Evolutionary conservation across 2,113 vertebrate genomes (phyloP).

Genomic region (Lophochroa leadbeateri): DNA sequence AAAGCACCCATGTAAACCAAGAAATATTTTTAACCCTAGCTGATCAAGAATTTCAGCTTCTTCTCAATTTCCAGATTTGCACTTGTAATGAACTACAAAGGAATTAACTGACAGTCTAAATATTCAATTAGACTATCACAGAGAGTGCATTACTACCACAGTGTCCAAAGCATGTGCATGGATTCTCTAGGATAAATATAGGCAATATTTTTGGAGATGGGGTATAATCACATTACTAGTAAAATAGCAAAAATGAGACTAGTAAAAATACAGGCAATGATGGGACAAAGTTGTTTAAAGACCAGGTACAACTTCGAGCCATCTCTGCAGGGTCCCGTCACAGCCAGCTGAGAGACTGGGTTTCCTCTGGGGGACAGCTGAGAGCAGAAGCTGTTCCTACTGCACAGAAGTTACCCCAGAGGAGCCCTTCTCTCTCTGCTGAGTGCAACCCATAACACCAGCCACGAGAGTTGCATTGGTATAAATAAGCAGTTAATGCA

Average conservation of each 20-base stretch:
- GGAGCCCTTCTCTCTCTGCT: not conserved
- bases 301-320: not conserved
- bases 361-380: not conserved
- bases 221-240: not conserved
- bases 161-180: not conserved
- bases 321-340: not conserved
- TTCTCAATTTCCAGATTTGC: not conserved
- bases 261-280: not conserved
- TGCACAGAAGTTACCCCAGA: not conserved
- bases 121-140: not conserved
- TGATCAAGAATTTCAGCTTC: not conserved
- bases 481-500: not conserved
- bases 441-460: not conserved
- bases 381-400: not conserved
- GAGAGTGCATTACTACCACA: not conserved
- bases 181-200: not conserved
- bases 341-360: not conserved
- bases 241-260: not conserved
- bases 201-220: not conserved
- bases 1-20: not conserved
- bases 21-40: not conserved
- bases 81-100: not conserved
- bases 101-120: not conserved
- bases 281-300: not conserved
- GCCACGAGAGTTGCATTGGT: not conserved